Conservation (phyloP, 2,888 invertebrate genomes). For the Elmis aenea region DNA sequence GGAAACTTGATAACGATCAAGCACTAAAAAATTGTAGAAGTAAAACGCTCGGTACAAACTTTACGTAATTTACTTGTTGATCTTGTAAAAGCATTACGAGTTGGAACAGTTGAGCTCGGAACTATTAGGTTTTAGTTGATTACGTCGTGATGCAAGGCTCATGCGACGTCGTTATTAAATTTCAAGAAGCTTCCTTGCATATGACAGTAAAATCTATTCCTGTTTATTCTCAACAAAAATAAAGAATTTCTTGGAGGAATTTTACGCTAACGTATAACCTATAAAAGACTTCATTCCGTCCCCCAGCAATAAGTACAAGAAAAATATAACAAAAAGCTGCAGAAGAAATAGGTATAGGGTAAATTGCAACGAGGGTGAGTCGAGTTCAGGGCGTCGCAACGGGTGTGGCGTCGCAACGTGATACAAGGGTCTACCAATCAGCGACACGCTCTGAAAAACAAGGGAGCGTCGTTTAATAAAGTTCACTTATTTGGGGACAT, state of each 20-base stretch:
- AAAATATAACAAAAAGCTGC: slow-evolving; percentile 21
- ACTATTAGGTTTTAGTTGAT: no score
- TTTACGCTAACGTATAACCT: slow-evolving; percentile 22
- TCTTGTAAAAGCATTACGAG: no score
- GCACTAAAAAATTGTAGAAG: no score
- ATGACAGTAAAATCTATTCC: background rate
- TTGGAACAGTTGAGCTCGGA: no score
- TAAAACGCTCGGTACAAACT: no score
- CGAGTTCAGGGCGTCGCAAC: slow-evolving; percentile 27
- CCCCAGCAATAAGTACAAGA: slow-evolving; percentile 28
- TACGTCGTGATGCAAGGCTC: no score
- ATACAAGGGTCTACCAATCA: slow-evolving; percentile 34
- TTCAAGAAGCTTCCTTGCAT: no score
- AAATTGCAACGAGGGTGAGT: slow-evolving; percentile 15
- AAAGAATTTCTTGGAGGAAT: slow-evolving; percentile 21
- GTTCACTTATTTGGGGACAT: slow-evolving; percentile 22
- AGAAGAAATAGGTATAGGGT: slow-evolving; percentile 12
- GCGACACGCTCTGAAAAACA: slow-evolving; percentile 19
- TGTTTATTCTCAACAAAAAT: background rate
- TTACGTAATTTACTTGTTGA: no score
- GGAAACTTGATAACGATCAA: no score
- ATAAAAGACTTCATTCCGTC: slow-evolving; percentile 35
- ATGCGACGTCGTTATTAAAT: no score
- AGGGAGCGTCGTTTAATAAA: slow-evolving; percentile 25
- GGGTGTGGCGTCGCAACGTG: slow-evolving; percentile 55